These are phyloP conservation scores for Dasyornis broadbenti DNA, from an alignment of 2,113 vertebrate species.

Conservation along the genomic window DNA sequence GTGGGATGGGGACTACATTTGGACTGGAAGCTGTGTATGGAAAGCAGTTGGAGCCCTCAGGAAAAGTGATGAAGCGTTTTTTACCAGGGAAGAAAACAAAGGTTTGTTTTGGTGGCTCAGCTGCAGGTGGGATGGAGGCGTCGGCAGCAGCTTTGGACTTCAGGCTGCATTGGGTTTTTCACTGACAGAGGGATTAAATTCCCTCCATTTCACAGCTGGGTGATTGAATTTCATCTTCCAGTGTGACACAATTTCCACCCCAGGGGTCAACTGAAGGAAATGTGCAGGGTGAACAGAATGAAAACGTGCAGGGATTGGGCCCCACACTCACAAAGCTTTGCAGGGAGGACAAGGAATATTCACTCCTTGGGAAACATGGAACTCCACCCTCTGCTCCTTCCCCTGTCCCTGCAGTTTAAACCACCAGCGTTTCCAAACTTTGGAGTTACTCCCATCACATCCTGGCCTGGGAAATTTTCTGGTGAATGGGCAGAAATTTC, in stretches of 20 bases:
- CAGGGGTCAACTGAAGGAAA: not conserved
- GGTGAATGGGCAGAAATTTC: not conserved
- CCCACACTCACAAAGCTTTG: not conserved
- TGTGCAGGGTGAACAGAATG: too few species aligned
- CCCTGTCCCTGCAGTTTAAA: not conserved
- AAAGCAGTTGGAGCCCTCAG: not conserved
- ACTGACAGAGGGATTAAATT: not conserved
- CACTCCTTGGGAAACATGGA: not conserved
- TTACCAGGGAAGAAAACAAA: not conserved
- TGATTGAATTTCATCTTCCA: not conserved
- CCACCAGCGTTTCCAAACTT: not conserved
- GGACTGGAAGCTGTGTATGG: not conserved
- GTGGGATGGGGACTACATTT: not conserved
- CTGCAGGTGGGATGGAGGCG: not conserved
- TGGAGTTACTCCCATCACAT: not conserved
- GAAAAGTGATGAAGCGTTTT: not conserved
- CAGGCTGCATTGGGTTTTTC: not conserved
- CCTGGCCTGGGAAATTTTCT: not conserved
- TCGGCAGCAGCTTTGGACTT: not conserved
- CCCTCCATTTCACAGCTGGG: conserved; percentile 17
- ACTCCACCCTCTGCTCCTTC: not conserved
- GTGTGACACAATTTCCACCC: not conserved
- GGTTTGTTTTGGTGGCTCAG: not conserved
- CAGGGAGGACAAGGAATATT: not conserved
- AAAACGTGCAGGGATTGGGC: not conserved